Evolutionary conservation across 1,140 invertebrate genomes (phyloP), one percentile per base, ranked within the genome.

Genomic region (Ips nitidus): DNA sequence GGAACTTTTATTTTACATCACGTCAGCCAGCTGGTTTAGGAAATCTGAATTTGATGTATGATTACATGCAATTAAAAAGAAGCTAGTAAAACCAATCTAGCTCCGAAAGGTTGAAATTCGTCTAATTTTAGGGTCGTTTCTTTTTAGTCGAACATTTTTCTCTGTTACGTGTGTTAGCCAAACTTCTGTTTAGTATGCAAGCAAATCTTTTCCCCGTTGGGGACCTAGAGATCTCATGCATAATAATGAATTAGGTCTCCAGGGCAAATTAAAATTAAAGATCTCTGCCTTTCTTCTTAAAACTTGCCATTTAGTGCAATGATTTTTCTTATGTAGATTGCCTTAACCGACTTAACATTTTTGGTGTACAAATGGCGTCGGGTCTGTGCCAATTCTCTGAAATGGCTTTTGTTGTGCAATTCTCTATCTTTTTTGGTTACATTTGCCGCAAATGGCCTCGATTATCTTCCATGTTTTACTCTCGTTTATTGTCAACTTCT

Each of bases 161-260:
- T 65, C 41, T 56, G 40, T 56, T 65, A 65, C 22, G 41, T 65
- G 41, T 65, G 63, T 65, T 65, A 56, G 63, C 53, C 59, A 62
- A 55, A 77, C 71, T 76, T 73, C 72, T 75, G 71, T 75, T 77
- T 74, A 74, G 75, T 73, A 77, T 76, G 74, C 73, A 73, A 74
- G 71, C 73, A 76, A 78, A 79, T 77, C 75, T 78, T 78, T 76
- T 75, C 73, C 73, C 65, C 64, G 55, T 63, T 71, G 74, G 72
- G 76, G 67, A 56, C 63, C 42, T 53, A 8, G 53, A 65, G 63
- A 65, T 52, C 78, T 81, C 79, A 81, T 81, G 80, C 80, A 81
- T 81, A 81, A 76, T 81, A 81, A 81, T 81, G 80, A 81, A 81
- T 81, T 80, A 80, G 77, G 67, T 80, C 79, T 78, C 80, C 61